Base-by-base conservation (phyloP, 2,888 invertebrate genomes). In the Galeruca laticollis region DNA sequence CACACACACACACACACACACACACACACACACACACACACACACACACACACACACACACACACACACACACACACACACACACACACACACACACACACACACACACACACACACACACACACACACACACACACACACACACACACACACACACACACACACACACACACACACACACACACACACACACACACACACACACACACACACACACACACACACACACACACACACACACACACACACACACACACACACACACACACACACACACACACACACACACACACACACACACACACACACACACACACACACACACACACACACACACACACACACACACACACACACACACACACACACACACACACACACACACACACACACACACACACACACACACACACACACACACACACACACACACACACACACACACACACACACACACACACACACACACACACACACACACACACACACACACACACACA, bases 1-100 rank as follows among this genome's bases (percentile, higher is more conserved):
- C 37, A 37, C 37, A 37, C 37, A 37, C 37, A 37, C 37, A 37
- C 37, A 37, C 37, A 37, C 37, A 37, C 37, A 37, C 37, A 37
- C 37, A 37, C 37, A 37, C 37, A 37, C 37, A 37, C 37, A 37
- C 37, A 37, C 37, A 37, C 37, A 37, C 37, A 37, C 37, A 37
- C 37, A 37, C 37, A 37, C 37, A 37, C 37, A 37, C 37, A 37
- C 37, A 37, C 37, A 37, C 37, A 37, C 37, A 37, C 37, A 37
- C 37, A 37, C 37, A 37, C 37, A 37, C 37, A 37, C 37, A 37
- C 37, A 37, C 37, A 37, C 37, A 37, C 37, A 37, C 37, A 37
- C 37, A 37, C 37, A 37, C 37, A 37, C 37, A 37, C 37, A 37
- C 37, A 37, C 37, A 37, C 37, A 37, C 37, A 37, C 37, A 37